Conservation (phyloP, 2,888 invertebrate species). For the Mesorhabditis belari region DNA sequence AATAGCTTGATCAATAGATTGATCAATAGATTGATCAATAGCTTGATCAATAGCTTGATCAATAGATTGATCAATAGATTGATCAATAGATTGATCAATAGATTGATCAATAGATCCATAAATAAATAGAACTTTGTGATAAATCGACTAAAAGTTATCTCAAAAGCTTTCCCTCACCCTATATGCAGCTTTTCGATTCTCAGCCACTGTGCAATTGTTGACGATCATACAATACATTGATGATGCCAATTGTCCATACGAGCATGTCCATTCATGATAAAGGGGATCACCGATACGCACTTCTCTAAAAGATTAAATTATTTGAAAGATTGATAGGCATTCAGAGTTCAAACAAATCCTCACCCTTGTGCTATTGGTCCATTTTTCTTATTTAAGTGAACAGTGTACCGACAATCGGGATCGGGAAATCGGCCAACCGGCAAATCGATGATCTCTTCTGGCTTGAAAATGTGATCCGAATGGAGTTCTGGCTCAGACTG, state of each 20-base stretch:
- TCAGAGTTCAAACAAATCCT: no score
- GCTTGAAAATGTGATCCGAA: not conserved
- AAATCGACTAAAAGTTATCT: not conserved
- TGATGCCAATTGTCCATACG: not conserved
- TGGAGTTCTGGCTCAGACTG: not conserved
- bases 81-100: no score
- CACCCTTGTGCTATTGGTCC: slow-evolving; percentile 20
- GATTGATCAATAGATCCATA: no score
- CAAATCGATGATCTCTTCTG: not conserved
- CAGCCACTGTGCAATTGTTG: slow-evolving; percentile 46
- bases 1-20: no score
- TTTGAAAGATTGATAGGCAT: no score
- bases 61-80: no score
- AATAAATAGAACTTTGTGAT: no score
- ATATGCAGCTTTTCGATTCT: slow-evolving; percentile 3
- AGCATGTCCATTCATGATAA: slow-evolving; percentile 18
- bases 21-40: no score
- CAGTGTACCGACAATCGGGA: slow-evolving; percentile 42
- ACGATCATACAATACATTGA: slow-evolving; percentile 49
- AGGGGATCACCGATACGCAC: slow-evolving; percentile 38
- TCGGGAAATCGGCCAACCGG: slow-evolving; percentile 29
- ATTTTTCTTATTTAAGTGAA: slow-evolving; percentile 19
- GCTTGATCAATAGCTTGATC: no score
- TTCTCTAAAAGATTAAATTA: slow-evolving; percentile 15
- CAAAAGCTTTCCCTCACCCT: not conserved